Base-by-base conservation (phyloP, 2,113 vertebrate species). In the Scartelaos histophorus region DNA sequence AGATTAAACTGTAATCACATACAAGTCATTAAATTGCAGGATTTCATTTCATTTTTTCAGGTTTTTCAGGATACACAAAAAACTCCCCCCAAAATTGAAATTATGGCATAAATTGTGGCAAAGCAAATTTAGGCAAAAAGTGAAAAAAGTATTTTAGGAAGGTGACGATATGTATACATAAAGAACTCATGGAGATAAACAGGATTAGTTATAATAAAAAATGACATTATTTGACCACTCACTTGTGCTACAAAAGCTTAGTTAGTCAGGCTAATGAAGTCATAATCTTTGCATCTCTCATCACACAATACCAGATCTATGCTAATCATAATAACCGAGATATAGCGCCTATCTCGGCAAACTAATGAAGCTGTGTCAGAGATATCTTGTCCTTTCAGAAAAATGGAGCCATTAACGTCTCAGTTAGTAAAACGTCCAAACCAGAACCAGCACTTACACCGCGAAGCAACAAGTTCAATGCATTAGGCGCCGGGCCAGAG, bases 391-490 rank as follows among this genome's bases (percentile, higher is more conserved):
- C 43, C 25, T 7, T 57, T 71, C 43, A 15, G 25, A 53, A 16
- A 76, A 72, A 85, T 13, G 47, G 43, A 82, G 24, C 24, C 57
- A 56, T 70, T 75, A 71, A 45, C 29, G 1, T 60, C 57, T 19
- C 1, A 12, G 13, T 58, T 19, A 24, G 75, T 79, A 58, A 76
- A 69, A 73, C 25, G 68, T 16, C 64, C 66, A 21, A 60, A 19
- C 24, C 51, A 54, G 45, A 43, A 57, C 47, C 38, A 62, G 34
- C 68, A 49, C 56, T 58, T 5, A 65, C 51, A 64, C 25, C 35
- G 25, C 73, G 60, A 47, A 22, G 77, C 80, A 86, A 86, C 85
- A 89, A 71, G 83, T 81, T 79, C 67, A 86, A 79, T 73, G 51
- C 83, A 85, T 87, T 81, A 85, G 81, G 77, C 76, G 0, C 2